phyloP scores from a whole-genome alignment of 2,113 vertebrate genomes.

The rat (Rattus norvegicus) region DNA sequence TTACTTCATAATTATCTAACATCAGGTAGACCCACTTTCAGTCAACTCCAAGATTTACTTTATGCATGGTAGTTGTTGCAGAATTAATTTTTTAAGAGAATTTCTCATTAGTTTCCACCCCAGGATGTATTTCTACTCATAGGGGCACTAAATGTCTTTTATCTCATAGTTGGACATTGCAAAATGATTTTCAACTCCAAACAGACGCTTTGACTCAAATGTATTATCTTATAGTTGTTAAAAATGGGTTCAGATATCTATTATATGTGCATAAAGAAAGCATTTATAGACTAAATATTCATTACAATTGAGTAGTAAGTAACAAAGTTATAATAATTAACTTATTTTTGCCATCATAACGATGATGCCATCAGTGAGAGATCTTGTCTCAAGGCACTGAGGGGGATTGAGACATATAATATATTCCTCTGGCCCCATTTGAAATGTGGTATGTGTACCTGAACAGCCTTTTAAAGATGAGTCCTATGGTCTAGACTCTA shows the following conservation, averaged over 20 bases:
- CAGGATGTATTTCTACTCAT: not conserved
- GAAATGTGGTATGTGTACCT: no score
- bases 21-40: not conserved
- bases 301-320: not conserved
- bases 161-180: not conserved
- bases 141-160: not conserved
- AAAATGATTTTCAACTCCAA: constrained; percentile 17
- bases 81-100: not conserved
- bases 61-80: not conserved
- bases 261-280: not conserved
- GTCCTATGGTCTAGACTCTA: not conserved
- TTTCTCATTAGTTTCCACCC: not conserved
- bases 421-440: no score
- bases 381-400: no score
- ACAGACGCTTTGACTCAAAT: not conserved
- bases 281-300: not conserved
- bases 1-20: not conserved
- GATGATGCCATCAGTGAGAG: no score
- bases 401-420: no score
- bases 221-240: not conserved
- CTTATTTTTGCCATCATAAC: not conserved
- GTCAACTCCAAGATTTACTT: not conserved
- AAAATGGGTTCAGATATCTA: not conserved
- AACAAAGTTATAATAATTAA: not conserved
- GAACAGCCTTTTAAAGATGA: not conserved